Evolutionary conservation across 2,797 vertebrate genomes (phyloP), one percentile per base, ranked within the genome.

Genomic region (Cuculus canorus): DNA sequence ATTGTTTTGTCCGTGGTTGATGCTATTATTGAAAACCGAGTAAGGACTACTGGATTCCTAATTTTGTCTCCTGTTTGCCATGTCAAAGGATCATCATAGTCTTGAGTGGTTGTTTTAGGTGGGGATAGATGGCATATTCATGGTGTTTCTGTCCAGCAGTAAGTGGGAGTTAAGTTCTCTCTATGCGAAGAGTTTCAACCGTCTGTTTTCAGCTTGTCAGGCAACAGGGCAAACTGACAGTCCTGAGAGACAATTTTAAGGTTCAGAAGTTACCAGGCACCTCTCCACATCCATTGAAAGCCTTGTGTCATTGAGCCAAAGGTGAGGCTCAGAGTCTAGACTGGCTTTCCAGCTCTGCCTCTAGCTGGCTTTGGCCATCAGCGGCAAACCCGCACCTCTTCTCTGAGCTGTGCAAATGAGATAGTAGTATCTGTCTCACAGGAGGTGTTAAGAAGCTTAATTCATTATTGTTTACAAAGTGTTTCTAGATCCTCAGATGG

Each of bases 401-500:
- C 43, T 35, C 54, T 0, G 2, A 68, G 87, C 88, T 91, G 95
- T 87, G 66, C 84, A 87, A 95, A 95, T 83, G 85, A 92, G 94
- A 93, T 93, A 91, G 89, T 53, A 65, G 61, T 89, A 86, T 92
- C 86, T 90, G 73, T 96, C 92, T 93, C 82, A 43, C 87, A 95
- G 89, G 59, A 72, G 79, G 82, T 94, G 79, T 94, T 95, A 94
- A 93, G 94, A 92, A 93, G 93, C 92, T 96, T 96, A 95, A 95
- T 94, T 96, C 93, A 91, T 96, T 93, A 94, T 43, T 92, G 76
- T 96, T 92, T 96, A 77, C 95, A 91, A 88, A 96, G 76, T 94
- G 89, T 81, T 95, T 93, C 91, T 82, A 95, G 93, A 92, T 93
- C 91, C 93, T 95, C 84, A 69, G 92, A 89, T 94, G 87, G 92